Evolutionary conservation across 2,113 vertebrate species (phyloP).

Genomic region (Oncorhynchus clarkii): DNA sequence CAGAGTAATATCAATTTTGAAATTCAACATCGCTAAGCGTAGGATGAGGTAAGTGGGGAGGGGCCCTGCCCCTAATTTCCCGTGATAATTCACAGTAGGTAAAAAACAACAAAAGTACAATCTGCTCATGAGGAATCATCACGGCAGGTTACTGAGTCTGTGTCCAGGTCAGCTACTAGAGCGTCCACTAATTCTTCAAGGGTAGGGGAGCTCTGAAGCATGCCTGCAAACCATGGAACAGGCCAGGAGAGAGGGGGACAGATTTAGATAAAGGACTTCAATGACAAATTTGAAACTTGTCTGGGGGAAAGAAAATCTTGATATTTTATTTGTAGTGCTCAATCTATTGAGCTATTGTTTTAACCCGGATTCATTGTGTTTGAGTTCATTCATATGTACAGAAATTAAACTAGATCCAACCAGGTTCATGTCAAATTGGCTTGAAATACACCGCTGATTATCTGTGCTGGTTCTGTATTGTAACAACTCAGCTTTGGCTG

Average conservation of each 20-base stretch:
- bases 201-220: constrained; percentile 29
- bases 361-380: too few species aligned
- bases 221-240: constrained; percentile 12
- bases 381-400: too few species aligned
- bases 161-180: constrained; percentile 28
- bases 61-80: not conserved
- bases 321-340: too few species aligned
- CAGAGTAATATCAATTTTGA: not conserved
- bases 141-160: not conserved
- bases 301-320: too few species aligned
- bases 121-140: not conserved
- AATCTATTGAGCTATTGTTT: too few species aligned
- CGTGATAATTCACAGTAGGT: not conserved
- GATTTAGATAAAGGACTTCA: not conserved
- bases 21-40: not conserved
- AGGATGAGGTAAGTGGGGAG: not conserved
- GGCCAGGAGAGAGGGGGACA: not conserved
- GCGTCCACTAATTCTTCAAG: constrained; percentile 32
- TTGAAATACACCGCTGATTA: too few species aligned
- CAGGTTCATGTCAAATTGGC: not conserved
- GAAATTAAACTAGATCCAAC: too few species aligned
- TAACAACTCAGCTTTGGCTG: not conserved
- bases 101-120: not conserved
- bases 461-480: not conserved
- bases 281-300: too few species aligned